A percentile compares a stretch with the other conserved stretches of the same genome.
Conservation (phyloP, 2,888 invertebrate genomes). For the Xylocampa areola region DNA sequence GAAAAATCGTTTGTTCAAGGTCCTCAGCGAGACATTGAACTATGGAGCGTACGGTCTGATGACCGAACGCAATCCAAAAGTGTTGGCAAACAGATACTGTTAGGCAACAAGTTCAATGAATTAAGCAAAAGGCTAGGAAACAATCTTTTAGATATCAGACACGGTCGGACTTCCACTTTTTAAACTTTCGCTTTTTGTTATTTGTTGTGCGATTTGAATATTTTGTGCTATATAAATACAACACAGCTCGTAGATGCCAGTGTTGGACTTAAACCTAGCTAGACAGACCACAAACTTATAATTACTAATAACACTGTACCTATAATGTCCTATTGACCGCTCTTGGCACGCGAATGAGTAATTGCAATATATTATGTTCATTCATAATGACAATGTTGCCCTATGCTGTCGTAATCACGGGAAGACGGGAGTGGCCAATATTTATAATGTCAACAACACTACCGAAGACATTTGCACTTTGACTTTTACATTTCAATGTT, state of each 20-base stretch:
- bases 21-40: constrained; percentile 74
- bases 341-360: not conserved
- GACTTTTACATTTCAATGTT: constrained; percentile 15
- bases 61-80: constrained; percentile 73
- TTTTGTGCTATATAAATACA: too few species aligned
- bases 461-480: constrained; percentile 23
- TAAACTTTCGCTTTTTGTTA: not conserved
- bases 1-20: constrained; percentile 69
- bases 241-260: too few species aligned
- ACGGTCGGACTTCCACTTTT: constrained; percentile 37
- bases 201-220: not conserved
- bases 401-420: constrained; percentile 1
- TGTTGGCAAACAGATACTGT: constrained; percentile 69
- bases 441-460: constrained; percentile 16
- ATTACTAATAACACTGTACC: too few species aligned
- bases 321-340: too few species aligned
- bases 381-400: constrained; percentile 13
- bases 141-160: constrained; percentile 44
- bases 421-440: constrained; percentile 21
- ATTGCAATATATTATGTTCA: constrained; percentile 2
- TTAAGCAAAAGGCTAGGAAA: constrained; percentile 63
- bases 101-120: constrained; percentile 69
- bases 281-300: too few species aligned
- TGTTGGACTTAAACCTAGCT: too few species aligned
- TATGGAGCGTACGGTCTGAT: constrained; percentile 72